Conservation (phyloP, 2,888 invertebrate species). For the Tenthredo scrophulariae region DNA sequence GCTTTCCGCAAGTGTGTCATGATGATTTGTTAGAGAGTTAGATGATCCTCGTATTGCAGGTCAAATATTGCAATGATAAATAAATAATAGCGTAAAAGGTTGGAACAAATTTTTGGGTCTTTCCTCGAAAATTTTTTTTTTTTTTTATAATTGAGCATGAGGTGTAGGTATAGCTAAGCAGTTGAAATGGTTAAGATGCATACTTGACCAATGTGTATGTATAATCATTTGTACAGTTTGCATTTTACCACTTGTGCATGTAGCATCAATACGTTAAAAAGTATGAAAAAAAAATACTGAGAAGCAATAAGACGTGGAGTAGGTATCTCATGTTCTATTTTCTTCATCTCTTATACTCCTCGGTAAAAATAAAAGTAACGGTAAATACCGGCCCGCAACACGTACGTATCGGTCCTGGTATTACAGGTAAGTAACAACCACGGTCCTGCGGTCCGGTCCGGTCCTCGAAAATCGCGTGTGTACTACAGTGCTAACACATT, state of each 20-base stretch:
- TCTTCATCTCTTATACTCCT: constrained; percentile 20
- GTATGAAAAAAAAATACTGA: not conserved
- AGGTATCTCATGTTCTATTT: not conserved
- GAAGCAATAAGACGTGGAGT: not conserved
- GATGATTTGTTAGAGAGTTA: not conserved
- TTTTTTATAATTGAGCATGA: no score
- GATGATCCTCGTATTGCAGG: not conserved
- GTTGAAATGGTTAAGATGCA: no score
- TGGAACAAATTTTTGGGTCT: no score
- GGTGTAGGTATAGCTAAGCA: no score
- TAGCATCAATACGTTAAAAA: not conserved
- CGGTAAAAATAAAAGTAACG: constrained; percentile 44
- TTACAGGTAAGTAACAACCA: not conserved
- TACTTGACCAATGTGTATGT: not conserved
- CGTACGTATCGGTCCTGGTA: not conserved
- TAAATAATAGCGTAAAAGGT: no score
- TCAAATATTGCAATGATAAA: not conserved
- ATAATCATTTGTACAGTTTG: not conserved
- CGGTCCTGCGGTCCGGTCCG: not conserved
- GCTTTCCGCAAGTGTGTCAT: not conserved
- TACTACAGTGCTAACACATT: not conserved
- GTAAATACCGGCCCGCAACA: not conserved
- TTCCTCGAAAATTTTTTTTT: no score
- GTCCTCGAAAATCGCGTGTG: constrained; percentile 12
- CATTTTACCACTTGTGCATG: constrained; percentile 13